Conservation (phyloP, 2,888 invertebrate genomes). For the Cremastobaeus sp. region DNA sequence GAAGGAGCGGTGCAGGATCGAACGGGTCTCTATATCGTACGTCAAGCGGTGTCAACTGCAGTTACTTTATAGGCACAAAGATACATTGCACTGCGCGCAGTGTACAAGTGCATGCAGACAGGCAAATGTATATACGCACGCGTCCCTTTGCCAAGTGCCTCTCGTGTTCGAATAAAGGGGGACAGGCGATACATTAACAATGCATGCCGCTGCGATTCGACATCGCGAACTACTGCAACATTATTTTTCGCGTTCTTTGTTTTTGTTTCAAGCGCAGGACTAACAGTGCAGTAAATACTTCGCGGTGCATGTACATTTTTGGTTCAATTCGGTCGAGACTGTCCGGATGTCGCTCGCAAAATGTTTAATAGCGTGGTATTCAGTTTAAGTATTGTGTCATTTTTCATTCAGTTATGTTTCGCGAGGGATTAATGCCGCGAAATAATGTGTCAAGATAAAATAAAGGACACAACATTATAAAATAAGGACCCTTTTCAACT, state of each 20-base stretch:
- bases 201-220: conserved; percentile 47
- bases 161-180: conserved; percentile 59
- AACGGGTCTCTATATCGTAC: conserved; percentile 51
- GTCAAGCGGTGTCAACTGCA: conserved; percentile 61
- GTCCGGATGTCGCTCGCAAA: no score
- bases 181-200: conserved; percentile 60
- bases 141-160: conserved; percentile 60
- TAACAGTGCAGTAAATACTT: conserved; percentile 26
- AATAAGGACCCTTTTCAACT: no score
- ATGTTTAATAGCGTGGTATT: no score
- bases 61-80: conserved; percentile 62
- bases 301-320: conserved; percentile 18
- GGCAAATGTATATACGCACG: conserved; percentile 60
- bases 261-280: conserved; percentile 1
- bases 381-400: no score
- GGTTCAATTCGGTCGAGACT: neutral
- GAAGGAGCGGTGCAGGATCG: conserved; percentile 42
- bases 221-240: conserved; percentile 28
- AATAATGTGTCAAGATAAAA: no score
- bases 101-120: conserved; percentile 61
- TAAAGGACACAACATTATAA: no score
- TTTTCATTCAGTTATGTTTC: no score
- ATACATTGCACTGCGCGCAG: conserved; percentile 58
- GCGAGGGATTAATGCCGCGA: no score
- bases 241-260: conserved; percentile 13